phyloP scores from a whole-genome alignment of 2,888 invertebrate species.

The Patella pellucida region DNA sequence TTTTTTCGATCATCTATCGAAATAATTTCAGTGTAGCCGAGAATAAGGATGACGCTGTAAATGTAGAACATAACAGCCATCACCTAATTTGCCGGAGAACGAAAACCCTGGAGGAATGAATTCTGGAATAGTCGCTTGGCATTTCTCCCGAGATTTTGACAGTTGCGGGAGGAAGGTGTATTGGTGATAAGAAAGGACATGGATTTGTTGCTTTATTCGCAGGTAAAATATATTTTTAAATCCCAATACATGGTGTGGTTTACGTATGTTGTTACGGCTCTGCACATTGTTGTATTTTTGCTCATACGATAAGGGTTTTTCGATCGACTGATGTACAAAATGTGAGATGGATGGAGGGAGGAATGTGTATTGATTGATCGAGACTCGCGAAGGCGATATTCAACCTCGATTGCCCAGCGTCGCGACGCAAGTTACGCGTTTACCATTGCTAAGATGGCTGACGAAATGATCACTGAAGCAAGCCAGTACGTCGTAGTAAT shows the following conservation, averaged over 20 bases:
- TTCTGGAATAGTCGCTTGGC: not conserved
- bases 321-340: not conserved
- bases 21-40: constrained; percentile 4
- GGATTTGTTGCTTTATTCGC: constrained; percentile 16
- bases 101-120: constrained; percentile 5
- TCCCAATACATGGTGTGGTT: too few species aligned
- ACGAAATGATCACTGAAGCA: too few species aligned
- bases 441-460: too few species aligned
- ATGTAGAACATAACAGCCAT: not conserved
- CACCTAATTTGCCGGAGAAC: not conserved
- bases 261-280: too few species aligned
- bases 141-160: constrained; percentile 19
- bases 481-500: too few species aligned
- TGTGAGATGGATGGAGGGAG: not conserved
- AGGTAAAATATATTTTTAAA: not conserved
- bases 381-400: not conserved
- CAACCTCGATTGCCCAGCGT: too few species aligned
- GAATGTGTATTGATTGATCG: not conserved
- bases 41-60: not conserved
- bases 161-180: constrained; percentile 18
- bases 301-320: too few species aligned
- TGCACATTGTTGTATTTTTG: too few species aligned
- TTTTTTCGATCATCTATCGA: constrained; percentile 22
- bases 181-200: constrained; percentile 5
- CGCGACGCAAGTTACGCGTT: too few species aligned